Percentiles rank a stretch among this genome's conserved stretches.
These are phyloP conservation scores for Ochropleura plecta DNA, from an alignment of 2,888 invertebrate species.

Conservation along the genomic window DNA sequence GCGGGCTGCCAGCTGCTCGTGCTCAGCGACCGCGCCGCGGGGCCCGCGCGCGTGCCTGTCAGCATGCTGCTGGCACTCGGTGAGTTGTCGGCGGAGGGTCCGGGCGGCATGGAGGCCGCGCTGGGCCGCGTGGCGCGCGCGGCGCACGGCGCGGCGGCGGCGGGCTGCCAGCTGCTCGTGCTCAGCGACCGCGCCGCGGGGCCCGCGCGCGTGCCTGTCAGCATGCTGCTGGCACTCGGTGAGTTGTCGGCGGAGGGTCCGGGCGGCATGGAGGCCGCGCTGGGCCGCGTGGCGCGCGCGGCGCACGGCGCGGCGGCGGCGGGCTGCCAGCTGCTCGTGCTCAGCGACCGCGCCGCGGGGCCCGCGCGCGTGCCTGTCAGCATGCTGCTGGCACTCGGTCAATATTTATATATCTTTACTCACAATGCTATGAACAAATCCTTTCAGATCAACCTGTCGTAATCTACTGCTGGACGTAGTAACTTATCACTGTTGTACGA, in stretches of 20 bases:
- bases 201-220: constrained; percentile 78
- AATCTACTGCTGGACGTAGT: too few species aligned
- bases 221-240: constrained; percentile 78
- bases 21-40: constrained; percentile 94
- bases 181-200: constrained; percentile 95
- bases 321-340: constrained; percentile 96
- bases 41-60: constrained; percentile 82
- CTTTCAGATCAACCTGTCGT: too few species aligned
- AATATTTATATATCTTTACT: constrained; percentile 34
- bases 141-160: constrained; percentile 94
- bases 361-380: constrained; percentile 79
- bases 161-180: constrained; percentile 96
- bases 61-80: constrained; percentile 78
- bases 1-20: constrained; percentile 96
- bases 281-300: constrained; percentile 95
- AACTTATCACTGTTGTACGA: too few species aligned
- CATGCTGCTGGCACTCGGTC: constrained; percentile 78
- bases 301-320: constrained; percentile 93
- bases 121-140: constrained; percentile 95
- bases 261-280: constrained; percentile 94
- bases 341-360: constrained; percentile 95
- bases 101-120: constrained; percentile 94
- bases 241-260: too few species aligned
- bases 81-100: too few species aligned
- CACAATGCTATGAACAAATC: too few species aligned